A percentile compares a stretch with the other conserved stretches of the same genome.
Evolutionary conservation across 2,113 vertebrate species (phyloP).

Genomic region (Notothenia coriiceps): DNA sequence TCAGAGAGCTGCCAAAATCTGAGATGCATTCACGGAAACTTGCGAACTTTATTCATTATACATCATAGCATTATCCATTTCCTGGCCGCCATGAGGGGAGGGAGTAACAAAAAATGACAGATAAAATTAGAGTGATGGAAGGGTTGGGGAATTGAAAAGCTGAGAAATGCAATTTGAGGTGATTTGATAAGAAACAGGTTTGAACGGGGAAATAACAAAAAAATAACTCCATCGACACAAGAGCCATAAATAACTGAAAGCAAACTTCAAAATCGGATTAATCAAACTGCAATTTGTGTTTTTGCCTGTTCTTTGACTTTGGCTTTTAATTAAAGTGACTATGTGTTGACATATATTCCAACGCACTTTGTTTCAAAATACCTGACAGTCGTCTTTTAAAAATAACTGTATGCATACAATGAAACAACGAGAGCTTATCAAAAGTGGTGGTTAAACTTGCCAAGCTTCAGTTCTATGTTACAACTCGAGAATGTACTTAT

Average conservation of each 20-base stretch:
- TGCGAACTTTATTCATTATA: conserved; percentile 61
- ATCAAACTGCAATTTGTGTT: conserved; percentile 12
- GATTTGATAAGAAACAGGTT: background rate
- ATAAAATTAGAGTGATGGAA: conserved; percentile 56
- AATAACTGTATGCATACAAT: background rate
- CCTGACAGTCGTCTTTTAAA: background rate
- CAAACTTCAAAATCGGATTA: conserved; percentile 8
- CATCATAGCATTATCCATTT: conserved; percentile 47
- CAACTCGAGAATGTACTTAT: background rate
- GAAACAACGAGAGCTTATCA: background rate
- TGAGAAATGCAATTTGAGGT: background rate
- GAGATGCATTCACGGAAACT: conserved; percentile 39
- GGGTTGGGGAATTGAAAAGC: conserved; percentile 29
- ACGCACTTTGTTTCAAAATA: background rate
- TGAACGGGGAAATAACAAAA: conserved; percentile 5
- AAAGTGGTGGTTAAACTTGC: background rate
- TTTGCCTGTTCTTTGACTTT: background rate
- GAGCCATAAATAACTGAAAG: conserved; percentile 38
- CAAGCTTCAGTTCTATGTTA: background rate
- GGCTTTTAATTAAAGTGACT: background rate
- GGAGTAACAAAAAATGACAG: conserved; percentile 41
- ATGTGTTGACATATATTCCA: background rate
- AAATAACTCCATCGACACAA: conserved; percentile 20
- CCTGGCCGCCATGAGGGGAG: background rate
- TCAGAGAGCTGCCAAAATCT: conserved; percentile 55